Evolutionary conservation across 2,797 vertebrate genomes (phyloP), one percentile per base, ranked within the genome.

Genomic region (Taenioides sp.): DNA sequence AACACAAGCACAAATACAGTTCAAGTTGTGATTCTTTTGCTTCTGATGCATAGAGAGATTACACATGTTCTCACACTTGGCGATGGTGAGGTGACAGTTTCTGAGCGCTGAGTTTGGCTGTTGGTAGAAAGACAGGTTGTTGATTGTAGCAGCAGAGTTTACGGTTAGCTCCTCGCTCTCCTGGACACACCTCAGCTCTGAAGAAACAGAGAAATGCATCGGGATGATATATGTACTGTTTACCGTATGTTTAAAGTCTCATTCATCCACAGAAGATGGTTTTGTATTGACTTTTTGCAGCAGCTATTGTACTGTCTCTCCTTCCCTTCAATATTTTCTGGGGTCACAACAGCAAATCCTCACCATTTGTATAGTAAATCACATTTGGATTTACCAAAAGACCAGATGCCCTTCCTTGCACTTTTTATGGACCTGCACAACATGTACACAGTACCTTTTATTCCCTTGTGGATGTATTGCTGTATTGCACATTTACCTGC

Each of bases 71-170:
- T 86, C 73, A 99, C 98, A 49, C 86, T 95, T 92, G 40, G 96
- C 93, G 65, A 98, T 88, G 71, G 81, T 69, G 7, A 96, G 91
- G 58, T 90, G 94, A 72, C 83, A 87, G 67, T 80, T 82, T 61
- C 85, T 81, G 80, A 99, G 84, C 10, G 87, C 69, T 6, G 95
- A 97, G 88, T 80, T 85, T 43, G 94, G 84, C 68, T 88, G 92
- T 81, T 91, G 92, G 87, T 99, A 98, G 89, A 94, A 99, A 12
- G 96, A 98, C 73, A 99, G 92, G 84, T 99, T 99, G 93, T 96
- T 98, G 91, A 99, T 92, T 66, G 96, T 77, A 73, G 95, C 94
- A 0, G 93, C 91, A 17, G 95, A 88, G 54, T 95, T 98, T 88
- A 98, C 93, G 84, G 97, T 79, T 69, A 99, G 84, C 89, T 98